Base-by-base conservation (phyloP, 2,888 invertebrate genomes). In the Melanotus villosus region DNA sequence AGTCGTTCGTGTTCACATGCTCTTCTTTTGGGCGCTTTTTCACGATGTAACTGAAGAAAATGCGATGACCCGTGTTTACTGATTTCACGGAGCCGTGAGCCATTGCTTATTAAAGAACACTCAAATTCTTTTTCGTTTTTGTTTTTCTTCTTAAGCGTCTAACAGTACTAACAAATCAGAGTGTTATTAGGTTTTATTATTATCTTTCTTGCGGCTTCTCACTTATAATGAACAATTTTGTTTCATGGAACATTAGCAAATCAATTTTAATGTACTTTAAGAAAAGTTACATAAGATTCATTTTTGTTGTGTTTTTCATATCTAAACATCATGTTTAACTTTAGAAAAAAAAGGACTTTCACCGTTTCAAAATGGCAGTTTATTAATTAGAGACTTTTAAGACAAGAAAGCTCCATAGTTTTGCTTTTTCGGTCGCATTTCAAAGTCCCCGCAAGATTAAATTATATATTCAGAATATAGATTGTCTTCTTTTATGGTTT, bases 71-170 rank as follows among this genome's bases (percentile, higher is more conserved):
- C 41, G 54, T 56, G 34, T 64, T 64, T 64, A 56, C 56, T 64
- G 64, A 64, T 64, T 64, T 64, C 64, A 64, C 56, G 54, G 43
- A 54, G 43, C 64, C 56, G 38, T 64, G 43, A 64, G 64, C 56
- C 26, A 56, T 43, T 18, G 32, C 43, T 54, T 56, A 56, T 64
- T 41, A 56, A 34, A 64, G 54, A 63, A 63, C 21, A 26, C 26
- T 16, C 12, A 18, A 47, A 56, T 56, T 54, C 63, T 36, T 63
- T 43, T 41, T 43, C 38, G 36, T 64, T 43, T 64, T 54, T 41
- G 30, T 41, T 63, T 63, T 63, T 36, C 63, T 54, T 43, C 64
- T 38, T 64, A 64, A 64, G 54, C 30, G 18, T 12, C 54, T 64
- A 56, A 60, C 59, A 60, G 59, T 60, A 60, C 59, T 34, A 21